Percentiles rank a stretch among this genome's conserved stretches.
Evolutionary conservation across 2,113 vertebrate species (phyloP).

Genomic region (Rhinoptilus africanus): DNA sequence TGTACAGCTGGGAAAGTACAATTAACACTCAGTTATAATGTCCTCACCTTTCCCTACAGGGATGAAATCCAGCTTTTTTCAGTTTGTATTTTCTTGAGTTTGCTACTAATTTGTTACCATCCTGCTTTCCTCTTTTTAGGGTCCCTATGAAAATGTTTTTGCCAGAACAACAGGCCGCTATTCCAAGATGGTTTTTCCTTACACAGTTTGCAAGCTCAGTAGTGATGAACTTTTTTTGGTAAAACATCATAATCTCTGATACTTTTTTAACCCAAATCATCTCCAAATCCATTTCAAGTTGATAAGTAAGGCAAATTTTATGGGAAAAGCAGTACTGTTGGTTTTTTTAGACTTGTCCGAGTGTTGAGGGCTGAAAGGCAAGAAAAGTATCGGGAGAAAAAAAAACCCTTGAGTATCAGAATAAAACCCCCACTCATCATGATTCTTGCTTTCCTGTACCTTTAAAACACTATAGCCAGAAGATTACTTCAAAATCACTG

Average conservation of each 20-base stretch:
- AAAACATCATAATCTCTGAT: background rate
- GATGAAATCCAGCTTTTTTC: background rate
- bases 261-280: background rate
- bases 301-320: background rate
- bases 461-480: background rate
- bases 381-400: fast-evolving
- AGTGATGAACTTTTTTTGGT: background rate
- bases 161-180: background rate
- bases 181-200: background rate
- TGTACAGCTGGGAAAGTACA: background rate
- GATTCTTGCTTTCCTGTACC: background rate
- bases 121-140: background rate
- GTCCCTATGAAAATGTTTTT: background rate
- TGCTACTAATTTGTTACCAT: background rate
- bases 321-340: background rate
- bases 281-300: background rate
- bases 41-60: background rate
- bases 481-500: background rate
- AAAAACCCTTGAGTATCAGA: fast-evolving
- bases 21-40: background rate
- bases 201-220: background rate
- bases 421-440: background rate
- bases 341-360: background rate
- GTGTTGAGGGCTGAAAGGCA: background rate
- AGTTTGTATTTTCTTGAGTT: background rate